Evolutionary conservation across 1,140 invertebrate genomes (phyloP), one percentile per base, ranked within the genome.

Genomic region (Batillaria attramentaria): DNA sequence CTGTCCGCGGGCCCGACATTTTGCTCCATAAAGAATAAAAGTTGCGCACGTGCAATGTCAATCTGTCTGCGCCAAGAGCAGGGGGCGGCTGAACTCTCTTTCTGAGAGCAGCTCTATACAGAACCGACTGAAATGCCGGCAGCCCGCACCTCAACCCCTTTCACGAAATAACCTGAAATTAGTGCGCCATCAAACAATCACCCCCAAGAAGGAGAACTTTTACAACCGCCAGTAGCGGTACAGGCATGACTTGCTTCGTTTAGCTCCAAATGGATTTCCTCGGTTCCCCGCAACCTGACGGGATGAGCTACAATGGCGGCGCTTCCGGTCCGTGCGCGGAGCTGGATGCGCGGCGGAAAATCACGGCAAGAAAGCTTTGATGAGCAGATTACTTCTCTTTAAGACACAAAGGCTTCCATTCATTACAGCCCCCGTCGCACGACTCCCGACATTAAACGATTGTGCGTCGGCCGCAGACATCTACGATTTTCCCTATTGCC

Each of bases 251-350:
- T 66, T 76, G 50, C 42, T 41, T 65, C 66, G 39, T 39, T 50
- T 37, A 35, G 68, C 39, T 31, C 42, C 77, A 78, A 78, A 78
- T 78, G 77, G 77, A 78, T 72, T 78, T 78, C 77, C 66, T 78
- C 68, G 77, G 69, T 78, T 68, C 54, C 65, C 39, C 46, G 66
- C 77, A 41, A 78, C 72, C 50, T 57, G 62, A 37, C 66, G 77
- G 46, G 46, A 46, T 28, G 75, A 28, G 41, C 60, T 41, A 50
- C 65, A 72, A 57, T 70, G 77, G 65, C 43, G 60, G 77, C 66
- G 50, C 68, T 70, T 78, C 69, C 77, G 65, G 76, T 6, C 33
- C 57, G 41, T 69, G 66, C 77, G 77, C 66, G 66, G 65, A 57
- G 50, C 46, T 69, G 60, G 70, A 74, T 72, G 43, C 33, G 60